Percentiles rank a stretch among this genome's conserved stretches.
Conservation (phyloP, 2,797 vertebrate species). For the Falco columbarius region DNA sequence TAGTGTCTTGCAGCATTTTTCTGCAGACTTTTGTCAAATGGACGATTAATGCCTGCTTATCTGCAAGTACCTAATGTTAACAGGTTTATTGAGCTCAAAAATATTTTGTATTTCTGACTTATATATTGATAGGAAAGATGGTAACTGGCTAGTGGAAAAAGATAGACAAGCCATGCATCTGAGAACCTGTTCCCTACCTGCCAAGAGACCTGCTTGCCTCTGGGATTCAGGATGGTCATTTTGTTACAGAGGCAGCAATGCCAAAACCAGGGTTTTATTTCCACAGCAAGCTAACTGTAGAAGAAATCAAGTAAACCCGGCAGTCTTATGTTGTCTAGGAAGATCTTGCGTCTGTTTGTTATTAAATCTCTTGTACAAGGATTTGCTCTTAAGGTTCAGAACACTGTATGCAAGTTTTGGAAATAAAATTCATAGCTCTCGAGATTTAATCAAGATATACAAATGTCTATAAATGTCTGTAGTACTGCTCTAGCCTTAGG, state of each 20-base stretch:
- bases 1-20: neutral
- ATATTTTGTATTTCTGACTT: neutral
- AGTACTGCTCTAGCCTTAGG: neutral
- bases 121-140: neutral
- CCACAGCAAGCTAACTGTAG: neutral
- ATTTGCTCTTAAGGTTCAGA: conserved; percentile 30
- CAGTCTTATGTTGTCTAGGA: neutral
- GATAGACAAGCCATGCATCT: neutral
- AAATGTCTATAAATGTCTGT: neutral
- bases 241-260: neutral
- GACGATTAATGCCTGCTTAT: neutral
- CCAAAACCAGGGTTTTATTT: neutral
- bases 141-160: neutral
- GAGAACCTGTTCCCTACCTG: neutral
- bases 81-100: neutral
- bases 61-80: neutral
- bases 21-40: neutral
- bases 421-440: neutral
- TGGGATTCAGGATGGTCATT: neutral
- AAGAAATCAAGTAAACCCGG: neutral
- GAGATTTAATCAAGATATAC: conserved; percentile 13
- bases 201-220: neutral
- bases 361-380: neutral
- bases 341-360: neutral
- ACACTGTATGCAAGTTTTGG: neutral